These are phyloP conservation scores for Strix uralensis DNA, from an alignment of 2,113 vertebrate species.

Conservation along the genomic window DNA sequence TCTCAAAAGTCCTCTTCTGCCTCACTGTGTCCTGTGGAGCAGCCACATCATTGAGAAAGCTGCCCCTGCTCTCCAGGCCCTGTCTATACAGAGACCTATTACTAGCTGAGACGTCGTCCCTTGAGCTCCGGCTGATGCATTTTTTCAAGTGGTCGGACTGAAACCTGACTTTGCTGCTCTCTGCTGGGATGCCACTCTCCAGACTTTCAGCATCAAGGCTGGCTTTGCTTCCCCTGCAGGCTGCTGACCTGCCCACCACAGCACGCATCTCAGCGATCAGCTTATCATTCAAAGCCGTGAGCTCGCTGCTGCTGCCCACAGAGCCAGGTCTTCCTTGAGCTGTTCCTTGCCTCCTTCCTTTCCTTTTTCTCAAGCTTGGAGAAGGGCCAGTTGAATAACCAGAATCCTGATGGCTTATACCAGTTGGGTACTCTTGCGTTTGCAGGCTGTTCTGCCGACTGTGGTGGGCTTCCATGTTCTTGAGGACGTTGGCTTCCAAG, in stretches of 20 bases:
- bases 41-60: constrained; percentile 31
- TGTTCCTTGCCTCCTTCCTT: constrained; percentile 74
- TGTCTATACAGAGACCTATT: constrained; percentile 73
- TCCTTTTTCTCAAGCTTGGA: constrained; percentile 87
- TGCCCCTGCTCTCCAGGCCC: constrained; percentile 39
- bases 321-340: constrained; percentile 82
- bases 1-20: constrained; percentile 90
- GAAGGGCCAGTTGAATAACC: constrained; percentile 91
- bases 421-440: constrained; percentile 80
- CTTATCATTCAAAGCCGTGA: constrained; percentile 83
- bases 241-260: constrained; percentile 84
- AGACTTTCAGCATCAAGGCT: constrained; percentile 77
- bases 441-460: constrained; percentile 83
- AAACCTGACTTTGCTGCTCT: constrained; percentile 74
- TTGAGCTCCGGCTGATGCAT: constrained; percentile 67
- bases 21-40: constrained; percentile 73
- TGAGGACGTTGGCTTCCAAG: constrained; percentile 82
- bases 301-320: constrained; percentile 85
- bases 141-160: constrained; percentile 79
- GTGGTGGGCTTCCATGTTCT: constrained; percentile 84
- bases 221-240: constrained; percentile 80
- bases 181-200: constrained; percentile 61
- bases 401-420: constrained; percentile 87
- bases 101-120: constrained; percentile 74
- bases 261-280: constrained; percentile 89